Percentiles rank a stretch among this genome's conserved stretches.
These are phyloP conservation scores for Drosophila subpulchrella DNA, from an alignment of 1,140 invertebrate genomes.

Conservation along the genomic window DNA sequence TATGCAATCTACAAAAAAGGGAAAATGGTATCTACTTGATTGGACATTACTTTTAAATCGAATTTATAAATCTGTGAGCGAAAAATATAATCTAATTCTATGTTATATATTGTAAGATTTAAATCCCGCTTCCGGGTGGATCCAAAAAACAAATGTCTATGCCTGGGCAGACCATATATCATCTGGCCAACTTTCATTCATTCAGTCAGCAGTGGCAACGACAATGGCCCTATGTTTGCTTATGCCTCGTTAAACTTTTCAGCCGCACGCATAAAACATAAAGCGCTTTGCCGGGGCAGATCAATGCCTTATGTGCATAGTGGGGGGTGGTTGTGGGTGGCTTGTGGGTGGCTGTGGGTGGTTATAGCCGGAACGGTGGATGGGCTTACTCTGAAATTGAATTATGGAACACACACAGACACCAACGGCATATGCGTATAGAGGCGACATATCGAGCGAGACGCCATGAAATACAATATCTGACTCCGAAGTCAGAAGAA, in stretches of 20 bases:
- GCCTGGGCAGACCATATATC: slow-evolving; percentile 25
- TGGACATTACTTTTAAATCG: background rate
- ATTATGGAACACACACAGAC: slow-evolving; percentile 62
- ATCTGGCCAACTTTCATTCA: slow-evolving; percentile 50
- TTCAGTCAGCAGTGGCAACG: slow-evolving; percentile 54
- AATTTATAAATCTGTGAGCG: slow-evolving; percentile 24
- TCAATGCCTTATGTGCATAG: slow-evolving; percentile 63
- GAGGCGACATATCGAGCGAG: slow-evolving; percentile 76
- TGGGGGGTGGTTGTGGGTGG: slow-evolving; percentile 7
- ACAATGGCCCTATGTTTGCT: slow-evolving; percentile 74
- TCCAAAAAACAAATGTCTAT: slow-evolving; percentile 6
- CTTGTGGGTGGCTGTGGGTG: background rate
- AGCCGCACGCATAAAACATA: slow-evolving; percentile 69
- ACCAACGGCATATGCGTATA: background rate
- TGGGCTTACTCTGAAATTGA: slow-evolving; percentile 69
- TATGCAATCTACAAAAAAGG: background rate
- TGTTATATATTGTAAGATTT: slow-evolving; percentile 10
- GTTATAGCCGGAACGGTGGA: slow-evolving; percentile 7
- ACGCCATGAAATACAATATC: slow-evolving; percentile 77
- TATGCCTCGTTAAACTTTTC: slow-evolving; percentile 80
- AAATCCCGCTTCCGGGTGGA: slow-evolving; percentile 17
- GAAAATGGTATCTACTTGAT: background rate
- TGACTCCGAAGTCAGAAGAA: slow-evolving; percentile 63
- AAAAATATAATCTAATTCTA: slow-evolving; percentile 1
- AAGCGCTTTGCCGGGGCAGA: slow-evolving; percentile 61